These are phyloP conservation scores for Eciton burchellii DNA, from an alignment of 1,140 invertebrate species.

Conservation along the genomic window DNA sequence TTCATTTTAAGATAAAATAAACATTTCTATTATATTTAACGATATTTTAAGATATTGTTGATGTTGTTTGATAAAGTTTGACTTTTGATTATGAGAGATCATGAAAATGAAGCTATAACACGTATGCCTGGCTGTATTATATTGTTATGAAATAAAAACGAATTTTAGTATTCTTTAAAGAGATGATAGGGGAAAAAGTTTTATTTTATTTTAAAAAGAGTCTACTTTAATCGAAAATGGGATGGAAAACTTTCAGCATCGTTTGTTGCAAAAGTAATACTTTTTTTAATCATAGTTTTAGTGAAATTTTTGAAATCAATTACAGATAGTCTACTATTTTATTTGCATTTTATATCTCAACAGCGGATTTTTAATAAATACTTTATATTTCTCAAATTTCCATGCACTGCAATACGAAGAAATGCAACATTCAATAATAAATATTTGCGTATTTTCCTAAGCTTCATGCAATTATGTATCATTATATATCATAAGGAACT, in stretches of 20 bases:
- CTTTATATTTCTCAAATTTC: not conserved
- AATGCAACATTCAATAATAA: not conserved
- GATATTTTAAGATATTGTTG: too few species aligned
- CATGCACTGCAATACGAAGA: not conserved
- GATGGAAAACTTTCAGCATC: not conserved
- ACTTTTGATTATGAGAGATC: not conserved
- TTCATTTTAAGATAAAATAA: too few species aligned
- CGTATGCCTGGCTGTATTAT: not conserved
- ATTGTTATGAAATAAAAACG: not conserved
- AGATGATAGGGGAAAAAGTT: not conserved
- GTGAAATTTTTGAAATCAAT: not conserved
- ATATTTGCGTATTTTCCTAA: not conserved
- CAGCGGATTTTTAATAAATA: not conserved
- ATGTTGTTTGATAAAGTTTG: not conserved
- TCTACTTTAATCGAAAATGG: not conserved
- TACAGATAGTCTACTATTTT: not conserved
- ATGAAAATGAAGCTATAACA: not conserved
- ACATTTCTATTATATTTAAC: too few species aligned
- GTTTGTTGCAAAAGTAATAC: not conserved
- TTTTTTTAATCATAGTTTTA: not conserved
- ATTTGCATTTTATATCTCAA: not conserved
- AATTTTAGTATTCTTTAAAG: not conserved
- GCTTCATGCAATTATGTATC: not conserved
- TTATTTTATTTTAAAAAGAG: too few species aligned
- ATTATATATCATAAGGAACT: not conserved